Conservation (phyloP, 2,797 vertebrate species). For the Falco columbarius region DNA sequence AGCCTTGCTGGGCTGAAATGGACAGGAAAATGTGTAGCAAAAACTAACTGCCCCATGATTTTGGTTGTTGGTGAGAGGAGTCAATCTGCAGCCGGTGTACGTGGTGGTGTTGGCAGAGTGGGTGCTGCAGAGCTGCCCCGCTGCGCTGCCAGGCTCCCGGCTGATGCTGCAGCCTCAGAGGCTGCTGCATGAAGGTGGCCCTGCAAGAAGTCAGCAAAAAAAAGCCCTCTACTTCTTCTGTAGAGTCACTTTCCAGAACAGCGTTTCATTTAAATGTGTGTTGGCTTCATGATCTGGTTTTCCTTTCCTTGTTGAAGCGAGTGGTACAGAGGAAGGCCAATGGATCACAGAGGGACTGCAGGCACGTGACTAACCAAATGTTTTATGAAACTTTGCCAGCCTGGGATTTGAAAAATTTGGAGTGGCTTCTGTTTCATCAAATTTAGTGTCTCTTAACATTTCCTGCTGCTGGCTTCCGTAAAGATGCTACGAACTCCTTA, state of each 20-base stretch:
- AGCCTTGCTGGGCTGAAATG: neutral
- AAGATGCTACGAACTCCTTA: neutral
- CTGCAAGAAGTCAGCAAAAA: neutral
- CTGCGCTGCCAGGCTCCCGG: fast-evolving
- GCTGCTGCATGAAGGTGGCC: neutral
- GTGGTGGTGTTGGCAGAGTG: fast-evolving
- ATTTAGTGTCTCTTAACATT: neutral
- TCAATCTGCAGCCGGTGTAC: fast-evolving
- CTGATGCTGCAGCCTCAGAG: neutral
- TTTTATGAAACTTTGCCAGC: neutral
- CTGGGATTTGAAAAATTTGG: neutral
- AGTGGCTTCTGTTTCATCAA: neutral
- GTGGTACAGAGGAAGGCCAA: neutral
- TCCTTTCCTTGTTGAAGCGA: neutral
- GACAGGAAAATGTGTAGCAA: fast-evolving
- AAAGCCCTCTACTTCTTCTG: neutral
- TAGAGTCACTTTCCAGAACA: neutral
- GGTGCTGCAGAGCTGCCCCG: fast-evolving
- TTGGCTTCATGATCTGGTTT: neutral
- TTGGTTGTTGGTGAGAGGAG: neutral
- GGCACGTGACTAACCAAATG: fast-evolving
- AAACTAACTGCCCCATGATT: neutral
- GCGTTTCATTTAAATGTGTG: fast-evolving
- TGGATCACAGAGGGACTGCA: neutral
- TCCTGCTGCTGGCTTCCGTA: neutral